phyloP scores from a whole-genome alignment of 1,140 invertebrate species.

The Paraescarpia echinospica region DNA sequence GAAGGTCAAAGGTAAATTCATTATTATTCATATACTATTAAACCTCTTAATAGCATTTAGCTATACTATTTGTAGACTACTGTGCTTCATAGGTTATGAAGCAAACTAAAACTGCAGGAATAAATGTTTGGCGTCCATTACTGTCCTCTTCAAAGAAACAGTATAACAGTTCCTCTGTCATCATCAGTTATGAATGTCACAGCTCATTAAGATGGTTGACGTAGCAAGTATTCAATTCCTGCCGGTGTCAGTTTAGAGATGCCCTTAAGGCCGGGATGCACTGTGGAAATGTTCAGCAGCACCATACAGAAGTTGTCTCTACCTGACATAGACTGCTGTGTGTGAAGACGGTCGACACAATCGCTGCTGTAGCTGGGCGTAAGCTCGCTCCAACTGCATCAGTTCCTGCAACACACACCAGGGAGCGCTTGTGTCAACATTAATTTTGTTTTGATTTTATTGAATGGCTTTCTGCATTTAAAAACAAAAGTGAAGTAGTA shows the following conservation, averaged over 20 bases:
- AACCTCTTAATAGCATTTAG: not conserved
- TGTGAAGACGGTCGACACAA: not conserved
- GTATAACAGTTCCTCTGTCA: not conserved
- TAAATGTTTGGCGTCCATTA: not conserved
- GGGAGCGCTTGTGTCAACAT: not conserved
- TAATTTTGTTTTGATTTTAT: not conserved
- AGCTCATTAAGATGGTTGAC: not conserved
- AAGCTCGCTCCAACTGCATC: constrained; percentile 32
- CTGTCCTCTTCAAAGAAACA: not conserved
- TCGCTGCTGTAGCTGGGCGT: constrained; percentile 24
- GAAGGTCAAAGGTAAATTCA: not conserved
- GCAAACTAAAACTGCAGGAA: not conserved
- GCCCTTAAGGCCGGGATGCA: not conserved
- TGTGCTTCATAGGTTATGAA: not conserved
- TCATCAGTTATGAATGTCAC: not conserved
- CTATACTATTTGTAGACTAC: not conserved
- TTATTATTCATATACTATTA: not conserved
- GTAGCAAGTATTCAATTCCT: not conserved
- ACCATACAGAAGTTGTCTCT: not conserved
- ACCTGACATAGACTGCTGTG: not conserved
- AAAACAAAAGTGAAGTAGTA: too few species aligned
- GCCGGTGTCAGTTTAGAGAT: not conserved
- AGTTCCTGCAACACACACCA: constrained; percentile 27
- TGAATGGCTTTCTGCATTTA: too few species aligned
- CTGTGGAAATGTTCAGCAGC: not conserved